Evolutionary conservation across 1,140 invertebrate species (phyloP), one percentile per base, ranked within the genome.

Genomic region (Drosophila ananassae): DNA sequence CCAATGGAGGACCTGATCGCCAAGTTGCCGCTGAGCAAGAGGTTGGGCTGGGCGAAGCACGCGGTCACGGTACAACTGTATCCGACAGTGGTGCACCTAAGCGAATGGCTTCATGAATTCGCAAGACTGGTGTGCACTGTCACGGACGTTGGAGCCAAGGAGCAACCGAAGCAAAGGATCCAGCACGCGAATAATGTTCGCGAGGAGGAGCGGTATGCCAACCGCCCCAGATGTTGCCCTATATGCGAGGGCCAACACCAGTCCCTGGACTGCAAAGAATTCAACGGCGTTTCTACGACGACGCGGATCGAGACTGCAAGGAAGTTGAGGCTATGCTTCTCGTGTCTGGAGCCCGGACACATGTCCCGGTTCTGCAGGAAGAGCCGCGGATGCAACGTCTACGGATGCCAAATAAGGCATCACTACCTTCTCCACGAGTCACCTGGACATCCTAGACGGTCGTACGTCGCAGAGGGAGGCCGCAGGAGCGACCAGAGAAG

Each of bases 1-100:
- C 32, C 53, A n/a, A 61, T 53, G 30, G 30, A 59, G n/a, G 30
- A 41, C 24, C 34, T 61, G 48, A 41, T 61, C 1, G 24, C 10
- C 17, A 60, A 52, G 32, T 17, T 59, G 56, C 28, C 21, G 10
- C 13, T 17, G 17, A 17, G 17, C 17, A 17, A 17, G 17, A 17
- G 17, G 17, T 17, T 17, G 17, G 17, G 1, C 17, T 17, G 17
- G 17, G 17, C 17, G 17, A 17, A 17, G 17, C 17, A 17, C 17
- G 17, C 24, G 24, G 5, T 24, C 34, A 22, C n/a, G 9, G 32
- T 34, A 34, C 7, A 8, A 2, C 28, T 12, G 2, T 55, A 55
- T 37, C 58, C 58, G 10, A 53, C 37, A 25, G 48, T 61, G 4
- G 24, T 30, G 3, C 58, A 61, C 4, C 17, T 53, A 7, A 61